Conservation (phyloP, 2,888 invertebrate species). For the Stenolophus ochropezus region DNA sequence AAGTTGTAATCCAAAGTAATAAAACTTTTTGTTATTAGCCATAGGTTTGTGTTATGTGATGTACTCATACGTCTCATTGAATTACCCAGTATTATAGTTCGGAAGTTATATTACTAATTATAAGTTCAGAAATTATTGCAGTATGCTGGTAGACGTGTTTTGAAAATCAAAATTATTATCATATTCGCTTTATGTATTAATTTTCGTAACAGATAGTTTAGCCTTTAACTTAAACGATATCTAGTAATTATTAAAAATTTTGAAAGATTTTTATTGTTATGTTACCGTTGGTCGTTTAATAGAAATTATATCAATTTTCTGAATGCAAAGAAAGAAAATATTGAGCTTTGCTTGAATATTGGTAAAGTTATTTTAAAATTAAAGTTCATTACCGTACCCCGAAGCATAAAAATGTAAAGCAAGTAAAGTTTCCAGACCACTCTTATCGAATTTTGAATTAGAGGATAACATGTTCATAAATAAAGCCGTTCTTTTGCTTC, state of each 20-base stretch:
- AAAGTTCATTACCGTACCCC: conserved; percentile 43
- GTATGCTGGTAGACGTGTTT: conserved; percentile 24
- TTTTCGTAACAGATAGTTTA: too few species aligned
- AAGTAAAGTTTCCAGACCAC: conserved; percentile 24
- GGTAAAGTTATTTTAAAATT: conserved; percentile 37
- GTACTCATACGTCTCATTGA: not conserved
- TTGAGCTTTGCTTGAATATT: too few species aligned
- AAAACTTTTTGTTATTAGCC: not conserved
- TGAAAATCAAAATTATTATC: conserved; percentile 31
- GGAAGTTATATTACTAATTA: not conserved
- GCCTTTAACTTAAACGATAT: too few species aligned
- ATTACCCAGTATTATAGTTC: not conserved
- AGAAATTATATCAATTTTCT: too few species aligned
- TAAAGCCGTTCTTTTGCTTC: conserved; percentile 13
- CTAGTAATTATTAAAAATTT: too few species aligned
- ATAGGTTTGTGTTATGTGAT: not conserved
- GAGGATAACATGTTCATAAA: conserved; percentile 37
- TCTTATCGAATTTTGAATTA: conserved; percentile 34
- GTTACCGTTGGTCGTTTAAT: too few species aligned
- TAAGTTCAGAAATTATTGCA: not conserved
- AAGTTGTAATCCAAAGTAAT: not conserved
- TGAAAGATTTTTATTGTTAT: too few species aligned
- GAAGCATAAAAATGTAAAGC: conserved; percentile 25
- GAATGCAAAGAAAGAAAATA: too few species aligned
- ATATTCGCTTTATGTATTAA: too few species aligned